Conservation (phyloP, 1,140 invertebrate genomes). For the Megathymus violae region DNA sequence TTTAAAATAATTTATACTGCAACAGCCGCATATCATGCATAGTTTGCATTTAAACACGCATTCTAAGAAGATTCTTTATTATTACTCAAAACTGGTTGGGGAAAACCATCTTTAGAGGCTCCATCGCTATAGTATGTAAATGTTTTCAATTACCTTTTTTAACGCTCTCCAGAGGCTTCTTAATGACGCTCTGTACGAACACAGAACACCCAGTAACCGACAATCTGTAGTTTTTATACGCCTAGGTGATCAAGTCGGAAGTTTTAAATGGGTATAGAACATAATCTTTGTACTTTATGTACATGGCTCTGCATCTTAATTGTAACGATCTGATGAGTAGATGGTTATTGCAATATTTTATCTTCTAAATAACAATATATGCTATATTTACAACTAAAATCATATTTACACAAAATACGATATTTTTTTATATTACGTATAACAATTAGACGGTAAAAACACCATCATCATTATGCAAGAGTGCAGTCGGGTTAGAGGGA, state of each 20-base stretch:
- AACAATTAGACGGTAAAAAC: too few species aligned
- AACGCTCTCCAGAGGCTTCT: slow-evolving; percentile 8
- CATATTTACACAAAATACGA: too few species aligned
- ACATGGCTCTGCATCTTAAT: slow-evolving; percentile 16
- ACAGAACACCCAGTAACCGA: slow-evolving; percentile 37
- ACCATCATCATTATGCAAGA: too few species aligned
- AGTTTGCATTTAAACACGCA: slow-evolving; percentile 1
- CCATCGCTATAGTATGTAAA: slow-evolving; percentile 9
- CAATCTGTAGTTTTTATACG: slow-evolving; percentile 37
- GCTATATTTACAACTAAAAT: too few species aligned
- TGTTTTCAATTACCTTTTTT: slow-evolving; percentile 38
- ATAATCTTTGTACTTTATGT: slow-evolving; percentile 9
- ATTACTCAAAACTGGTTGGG: not conserved
- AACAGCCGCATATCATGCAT: not conserved
- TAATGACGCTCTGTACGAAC: slow-evolving; percentile 17
- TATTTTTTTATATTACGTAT: too few species aligned
- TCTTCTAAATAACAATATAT: too few species aligned
- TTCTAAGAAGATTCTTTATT: slow-evolving; percentile 8
- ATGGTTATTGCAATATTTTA: too few species aligned
- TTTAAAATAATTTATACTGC: too few species aligned
- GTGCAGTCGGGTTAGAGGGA: too few species aligned
- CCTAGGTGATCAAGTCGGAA: slow-evolving; percentile 39
- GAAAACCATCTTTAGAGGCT: slow-evolving; percentile 2
- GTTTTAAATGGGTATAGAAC: slow-evolving; percentile 39
- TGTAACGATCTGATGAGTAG: slow-evolving; percentile 17